Evolutionary conservation across 2,888 invertebrate species (phyloP).

Genomic region (Apodemia hepburni): DNA sequence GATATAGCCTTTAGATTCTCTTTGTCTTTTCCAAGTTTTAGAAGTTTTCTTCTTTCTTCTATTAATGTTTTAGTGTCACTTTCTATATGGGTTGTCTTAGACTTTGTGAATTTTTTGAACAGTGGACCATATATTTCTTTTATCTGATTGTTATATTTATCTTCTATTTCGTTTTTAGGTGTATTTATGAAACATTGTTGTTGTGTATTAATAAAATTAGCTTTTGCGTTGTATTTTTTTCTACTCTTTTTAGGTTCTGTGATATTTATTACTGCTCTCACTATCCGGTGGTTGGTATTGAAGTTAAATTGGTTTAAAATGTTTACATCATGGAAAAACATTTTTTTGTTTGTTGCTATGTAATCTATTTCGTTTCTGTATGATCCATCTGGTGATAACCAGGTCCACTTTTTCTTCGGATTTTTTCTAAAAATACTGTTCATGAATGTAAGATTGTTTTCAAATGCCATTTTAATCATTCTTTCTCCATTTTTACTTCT

Average conservation of each 20-base stretch:
- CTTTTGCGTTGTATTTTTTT: not conserved
- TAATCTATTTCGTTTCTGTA: slow-evolving; percentile 20
- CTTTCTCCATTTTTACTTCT: slow-evolving; percentile 18
- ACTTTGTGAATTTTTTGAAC: too few relatives aligned
- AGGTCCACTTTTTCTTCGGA: slow-evolving; percentile 13
- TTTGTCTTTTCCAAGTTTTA: too few relatives aligned
- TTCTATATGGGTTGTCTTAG: too few relatives aligned
- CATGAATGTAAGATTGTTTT: slow-evolving; percentile 12
- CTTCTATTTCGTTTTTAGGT: too few relatives aligned
- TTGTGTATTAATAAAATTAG: too few relatives aligned
- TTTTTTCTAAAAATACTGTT: slow-evolving; percentile 9
- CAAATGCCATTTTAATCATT: not conserved
- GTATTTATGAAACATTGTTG: too few relatives aligned
- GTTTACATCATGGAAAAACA: not conserved
- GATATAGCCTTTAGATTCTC: too few relatives aligned
- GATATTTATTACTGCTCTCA: slow-evolving; percentile 11
- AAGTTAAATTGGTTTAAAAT: slow-evolving; percentile 16
- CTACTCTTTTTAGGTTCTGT: slow-evolving; percentile 10
- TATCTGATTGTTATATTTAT: too few relatives aligned
- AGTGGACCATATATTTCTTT: too few relatives aligned
- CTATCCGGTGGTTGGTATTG: slow-evolving; percentile 18
- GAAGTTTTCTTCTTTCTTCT: too few relatives aligned
- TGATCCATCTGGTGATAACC: slow-evolving; percentile 13
- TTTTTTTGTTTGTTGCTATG: slow-evolving; percentile 13
- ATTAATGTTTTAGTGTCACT: too few relatives aligned